phyloP scores from a whole-genome alignment of 2,888 invertebrate genomes.

The Himalopsyche anomala region DNA sequence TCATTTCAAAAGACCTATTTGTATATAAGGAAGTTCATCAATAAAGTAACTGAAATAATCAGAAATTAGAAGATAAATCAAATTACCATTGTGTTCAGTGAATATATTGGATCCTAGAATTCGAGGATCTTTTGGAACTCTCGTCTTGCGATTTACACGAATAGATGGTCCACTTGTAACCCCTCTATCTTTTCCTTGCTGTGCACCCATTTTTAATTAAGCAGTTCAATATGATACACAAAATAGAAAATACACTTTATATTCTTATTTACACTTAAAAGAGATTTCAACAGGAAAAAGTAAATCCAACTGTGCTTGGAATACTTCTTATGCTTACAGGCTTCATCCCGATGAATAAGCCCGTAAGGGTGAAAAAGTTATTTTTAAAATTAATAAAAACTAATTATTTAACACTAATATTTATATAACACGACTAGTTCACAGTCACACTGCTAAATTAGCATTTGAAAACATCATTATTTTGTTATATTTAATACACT shows the following conservation, averaged over 20 bases:
- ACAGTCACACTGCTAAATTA: slow-evolving; percentile 18
- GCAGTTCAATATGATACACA: background rate
- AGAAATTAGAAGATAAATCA: background rate
- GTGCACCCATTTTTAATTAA: slow-evolving; percentile 86
- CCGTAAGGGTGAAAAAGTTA: slow-evolving; percentile 49
- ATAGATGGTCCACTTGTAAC: slow-evolving; percentile 84
- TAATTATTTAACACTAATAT: slow-evolving; percentile 38
- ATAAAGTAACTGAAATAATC: background rate
- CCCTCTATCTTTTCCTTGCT: slow-evolving; percentile 94
- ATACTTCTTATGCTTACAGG: slow-evolving; percentile 47
- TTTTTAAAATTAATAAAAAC: slow-evolving; percentile 12
- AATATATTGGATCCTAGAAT: slow-evolving; percentile 93
- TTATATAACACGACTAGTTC: slow-evolving; percentile 14
- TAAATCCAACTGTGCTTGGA: slow-evolving; percentile 28
- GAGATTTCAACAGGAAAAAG: slow-evolving; percentile 43
- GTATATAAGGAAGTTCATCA: background rate
- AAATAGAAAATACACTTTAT: slow-evolving; percentile 37
- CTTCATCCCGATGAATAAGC: slow-evolving; percentile 58
- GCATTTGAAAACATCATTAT: background rate
- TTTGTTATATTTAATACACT: background rate
- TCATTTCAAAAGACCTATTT: background rate
- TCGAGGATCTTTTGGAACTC: slow-evolving; percentile 88
- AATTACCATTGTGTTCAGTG: slow-evolving; percentile 95
- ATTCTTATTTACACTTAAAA: slow-evolving; percentile 52
- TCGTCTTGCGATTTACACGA: slow-evolving; percentile 85